Percentiles rank a stretch among this genome's conserved stretches.
Conservation (phyloP, 2,888 invertebrate species). For the Mayetiola destructor region DNA sequence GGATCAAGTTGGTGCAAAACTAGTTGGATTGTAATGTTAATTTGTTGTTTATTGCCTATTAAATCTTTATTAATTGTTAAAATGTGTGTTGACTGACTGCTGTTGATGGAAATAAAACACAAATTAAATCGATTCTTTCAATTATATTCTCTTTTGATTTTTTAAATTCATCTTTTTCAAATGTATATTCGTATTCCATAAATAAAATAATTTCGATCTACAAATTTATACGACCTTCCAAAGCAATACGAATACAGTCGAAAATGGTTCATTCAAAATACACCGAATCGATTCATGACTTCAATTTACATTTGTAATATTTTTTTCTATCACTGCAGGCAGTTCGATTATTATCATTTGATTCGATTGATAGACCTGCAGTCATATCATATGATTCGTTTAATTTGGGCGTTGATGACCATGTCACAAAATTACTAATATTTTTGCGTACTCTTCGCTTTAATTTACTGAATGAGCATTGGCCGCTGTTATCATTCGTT, state of each 20-base stretch:
- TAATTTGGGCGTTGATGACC: neutral
- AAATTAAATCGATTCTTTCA: too few relatives aligned
- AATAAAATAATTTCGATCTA: neutral
- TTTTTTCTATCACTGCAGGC: neutral
- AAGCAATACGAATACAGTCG: neutral
- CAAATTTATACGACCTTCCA: neutral
- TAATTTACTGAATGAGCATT: neutral
- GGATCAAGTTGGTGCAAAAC: conserved; percentile 38
- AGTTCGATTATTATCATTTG: neutral
- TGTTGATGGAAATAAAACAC: too few relatives aligned
- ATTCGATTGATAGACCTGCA: neutral
- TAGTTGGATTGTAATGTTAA: conserved; percentile 27
- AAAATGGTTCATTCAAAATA: neutral
- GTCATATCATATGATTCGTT: neutral
- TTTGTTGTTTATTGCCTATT: neutral
- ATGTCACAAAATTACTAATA: neutral
- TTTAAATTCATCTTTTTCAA: neutral
- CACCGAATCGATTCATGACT: too few relatives aligned
- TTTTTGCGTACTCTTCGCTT: neutral
- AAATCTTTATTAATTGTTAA: neutral
- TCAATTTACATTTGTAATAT: conserved; percentile 1
- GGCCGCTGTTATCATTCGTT: neutral
- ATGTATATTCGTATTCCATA: neutral
- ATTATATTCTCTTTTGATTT: too few relatives aligned
- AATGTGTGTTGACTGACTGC: neutral